Percentiles rank a stretch among this genome's conserved stretches.
These are phyloP conservation scores for Brachymystax lenok DNA, from an alignment of 2,797 vertebrate species.

Conservation along the genomic window DNA sequence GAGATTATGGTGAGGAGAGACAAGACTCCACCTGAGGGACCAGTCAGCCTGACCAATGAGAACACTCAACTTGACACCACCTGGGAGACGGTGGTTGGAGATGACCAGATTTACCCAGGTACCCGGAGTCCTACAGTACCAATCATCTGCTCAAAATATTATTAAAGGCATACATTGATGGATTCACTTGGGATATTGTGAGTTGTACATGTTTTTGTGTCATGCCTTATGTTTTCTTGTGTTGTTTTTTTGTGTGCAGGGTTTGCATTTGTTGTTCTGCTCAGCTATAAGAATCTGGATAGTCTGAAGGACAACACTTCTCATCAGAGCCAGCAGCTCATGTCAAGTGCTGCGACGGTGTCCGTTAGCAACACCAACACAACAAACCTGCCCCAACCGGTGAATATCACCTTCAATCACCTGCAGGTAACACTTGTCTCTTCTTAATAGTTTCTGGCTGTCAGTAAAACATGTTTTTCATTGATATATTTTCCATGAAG, in stretches of 20 bases:
- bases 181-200: not conserved
- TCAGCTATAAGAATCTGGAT: not conserved
- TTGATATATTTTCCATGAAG: not conserved
- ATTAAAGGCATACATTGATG: not conserved
- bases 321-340: not conserved
- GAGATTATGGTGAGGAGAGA: conserved; percentile 2
- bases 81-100: not conserved
- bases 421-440: not conserved
- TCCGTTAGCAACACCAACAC: not conserved
- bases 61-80: conserved; percentile 1
- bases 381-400: not conserved
- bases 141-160: not conserved
- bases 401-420: conserved; percentile 2
- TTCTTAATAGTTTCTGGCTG: not conserved
- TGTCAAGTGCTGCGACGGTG: not conserved
- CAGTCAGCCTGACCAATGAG: conserved; percentile 7
- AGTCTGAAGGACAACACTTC: not conserved
- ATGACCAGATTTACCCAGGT: not conserved
- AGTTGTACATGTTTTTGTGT: not conserved
- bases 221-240: not conserved
- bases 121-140: not conserved
- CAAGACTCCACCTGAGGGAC: not conserved
- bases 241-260: not conserved
- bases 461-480: not conserved
- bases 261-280: not conserved